phyloP scores from a whole-genome alignment of 2,797 vertebrate species.

The Trachops cirrhosus region DNA sequence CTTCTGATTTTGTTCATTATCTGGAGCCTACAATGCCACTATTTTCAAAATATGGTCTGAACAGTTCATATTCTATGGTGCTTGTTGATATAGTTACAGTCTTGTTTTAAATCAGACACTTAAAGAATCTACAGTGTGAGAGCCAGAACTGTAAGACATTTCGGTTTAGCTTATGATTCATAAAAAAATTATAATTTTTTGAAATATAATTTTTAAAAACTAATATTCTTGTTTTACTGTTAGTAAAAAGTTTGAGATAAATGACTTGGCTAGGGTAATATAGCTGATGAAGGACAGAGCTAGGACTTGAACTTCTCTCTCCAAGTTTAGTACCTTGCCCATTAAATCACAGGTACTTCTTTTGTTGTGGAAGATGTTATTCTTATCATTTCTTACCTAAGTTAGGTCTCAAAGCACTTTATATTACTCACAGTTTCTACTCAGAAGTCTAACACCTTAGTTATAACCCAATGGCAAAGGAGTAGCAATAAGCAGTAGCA shows the following conservation, averaged over 20 bases:
- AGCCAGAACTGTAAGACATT: not conserved
- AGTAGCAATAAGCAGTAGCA: not conserved
- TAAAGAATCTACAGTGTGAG: not conserved
- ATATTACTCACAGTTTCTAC: not conserved
- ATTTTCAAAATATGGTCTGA: slow-evolving; percentile 33
- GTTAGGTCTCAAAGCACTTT: not conserved
- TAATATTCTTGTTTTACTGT: not conserved
- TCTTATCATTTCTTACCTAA: not conserved
- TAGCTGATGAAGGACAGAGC: not conserved
- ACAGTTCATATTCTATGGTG: not conserved
- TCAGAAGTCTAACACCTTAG: not conserved
- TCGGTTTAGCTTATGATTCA: not conserved
- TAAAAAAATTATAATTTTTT: not conserved
- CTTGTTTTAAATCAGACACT: not conserved
- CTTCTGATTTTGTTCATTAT: slow-evolving; percentile 34
- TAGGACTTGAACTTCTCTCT: not conserved
- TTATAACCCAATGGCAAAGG: not conserved
- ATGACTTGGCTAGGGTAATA: not conserved
- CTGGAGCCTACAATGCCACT: not conserved
- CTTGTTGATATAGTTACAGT: not conserved
- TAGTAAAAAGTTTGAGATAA: not conserved
- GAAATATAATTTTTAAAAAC: not conserved
- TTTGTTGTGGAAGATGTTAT: not conserved
- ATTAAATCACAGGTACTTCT: not conserved
- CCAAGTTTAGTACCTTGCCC: not conserved